Evolutionary conservation across 2,113 vertebrate species (phyloP).

Genomic region (Mugil cephalus): DNA sequence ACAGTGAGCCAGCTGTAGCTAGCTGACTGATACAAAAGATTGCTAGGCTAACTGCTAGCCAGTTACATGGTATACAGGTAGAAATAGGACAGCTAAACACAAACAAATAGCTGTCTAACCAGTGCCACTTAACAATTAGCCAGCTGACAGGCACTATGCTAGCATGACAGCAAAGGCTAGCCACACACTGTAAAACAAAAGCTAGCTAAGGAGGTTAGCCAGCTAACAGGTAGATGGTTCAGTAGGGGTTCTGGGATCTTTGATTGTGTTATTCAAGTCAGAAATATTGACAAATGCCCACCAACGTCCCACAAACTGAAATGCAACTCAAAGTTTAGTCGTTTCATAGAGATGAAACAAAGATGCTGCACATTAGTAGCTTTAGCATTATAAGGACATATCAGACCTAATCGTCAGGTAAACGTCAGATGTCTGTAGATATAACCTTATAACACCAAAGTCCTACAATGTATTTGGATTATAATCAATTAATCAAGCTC

Average conservation of each 20-base stretch:
- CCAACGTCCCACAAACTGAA: constrained; percentile 10
- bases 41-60: constrained; percentile 54
- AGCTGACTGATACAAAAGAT: constrained; percentile 31
- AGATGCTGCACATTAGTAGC: not conserved
- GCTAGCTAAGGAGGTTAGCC: constrained; percentile 37
- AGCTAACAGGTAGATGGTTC: constrained; percentile 37
- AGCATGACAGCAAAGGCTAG: constrained; percentile 43
- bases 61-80: constrained; percentile 28
- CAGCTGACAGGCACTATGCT: constrained; percentile 62
- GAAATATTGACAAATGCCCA: not conserved
- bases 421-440: constrained; percentile 2
- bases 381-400: constrained; percentile 20
- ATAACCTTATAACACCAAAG: constrained; percentile 40
- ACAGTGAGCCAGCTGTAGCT: constrained; percentile 39
- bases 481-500: constrained; percentile 25
- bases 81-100: constrained; percentile 26
- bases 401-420: constrained; percentile 4
- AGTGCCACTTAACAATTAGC: constrained; percentile 42
- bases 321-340: not conserved
- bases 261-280: constrained; percentile 2
- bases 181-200: constrained; percentile 36
- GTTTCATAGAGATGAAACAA: constrained; percentile 33
- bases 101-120: constrained; percentile 25
- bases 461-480: constrained; percentile 51
- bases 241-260: not conserved